phyloP scores from a whole-genome alignment of 1,140 invertebrate species.

The Zaprionus capensis region DNA sequence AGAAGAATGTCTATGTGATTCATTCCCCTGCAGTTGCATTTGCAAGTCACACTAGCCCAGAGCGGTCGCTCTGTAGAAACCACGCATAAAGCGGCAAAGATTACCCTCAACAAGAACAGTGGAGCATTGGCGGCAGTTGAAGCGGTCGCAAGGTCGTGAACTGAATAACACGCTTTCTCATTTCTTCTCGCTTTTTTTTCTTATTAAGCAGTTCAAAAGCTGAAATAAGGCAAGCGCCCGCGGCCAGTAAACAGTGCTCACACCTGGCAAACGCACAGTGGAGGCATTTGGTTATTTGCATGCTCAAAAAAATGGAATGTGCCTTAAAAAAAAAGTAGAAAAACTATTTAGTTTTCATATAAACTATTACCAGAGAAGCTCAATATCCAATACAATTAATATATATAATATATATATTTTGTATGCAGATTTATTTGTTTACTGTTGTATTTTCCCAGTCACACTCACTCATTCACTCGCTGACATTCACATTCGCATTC shows the following conservation, averaged over 20 bases:
- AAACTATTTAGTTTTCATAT: neutral
- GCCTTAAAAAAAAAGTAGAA: neutral
- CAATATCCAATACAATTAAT: too few species aligned
- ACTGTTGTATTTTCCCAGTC: neutral
- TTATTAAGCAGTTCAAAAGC: conserved; percentile 51
- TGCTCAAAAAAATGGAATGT: neutral
- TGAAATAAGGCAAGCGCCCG: conserved; percentile 43
- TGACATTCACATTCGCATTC: neutral
- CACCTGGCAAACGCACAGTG: conserved; percentile 25
- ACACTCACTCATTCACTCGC: neutral
- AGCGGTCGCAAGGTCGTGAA: conserved; percentile 38
- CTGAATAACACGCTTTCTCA: conserved; percentile 37
- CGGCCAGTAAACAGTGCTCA: conserved; percentile 42
- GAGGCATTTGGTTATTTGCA: neutral
- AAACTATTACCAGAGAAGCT: too few species aligned
- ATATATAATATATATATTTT: too few species aligned
- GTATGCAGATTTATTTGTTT: too few species aligned
- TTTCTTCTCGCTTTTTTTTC: conserved; percentile 16
- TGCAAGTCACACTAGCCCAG: conserved; percentile 13
- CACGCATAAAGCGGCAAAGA: conserved; percentile 23
- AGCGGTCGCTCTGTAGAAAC: conserved; percentile 22
- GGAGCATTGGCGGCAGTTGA: conserved; percentile 28
- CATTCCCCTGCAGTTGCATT: conserved; percentile 13
- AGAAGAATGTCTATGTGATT: neutral
- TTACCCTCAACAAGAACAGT: conserved; percentile 21